Conservation (phyloP, 2,113 vertebrate genomes). For the Neofelis nebulosa region DNA sequence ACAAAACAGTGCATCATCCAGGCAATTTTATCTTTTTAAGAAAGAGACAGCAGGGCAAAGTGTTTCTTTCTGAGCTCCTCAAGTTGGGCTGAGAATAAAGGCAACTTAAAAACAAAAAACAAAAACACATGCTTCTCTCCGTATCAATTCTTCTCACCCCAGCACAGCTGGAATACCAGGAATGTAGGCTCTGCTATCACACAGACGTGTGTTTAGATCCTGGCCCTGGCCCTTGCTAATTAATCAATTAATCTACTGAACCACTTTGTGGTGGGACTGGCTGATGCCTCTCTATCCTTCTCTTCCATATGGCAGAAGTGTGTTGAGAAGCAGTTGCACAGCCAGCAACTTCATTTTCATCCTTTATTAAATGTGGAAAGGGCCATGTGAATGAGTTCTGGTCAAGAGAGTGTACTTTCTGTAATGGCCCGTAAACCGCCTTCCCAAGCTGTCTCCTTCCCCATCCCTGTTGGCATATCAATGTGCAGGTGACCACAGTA, state of each 20-base stretch:
- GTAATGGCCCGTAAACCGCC: not conserved
- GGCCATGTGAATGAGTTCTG: not conserved
- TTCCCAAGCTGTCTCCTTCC: not conserved
- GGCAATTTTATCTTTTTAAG: slow-evolving; percentile 18
- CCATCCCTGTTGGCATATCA: not conserved
- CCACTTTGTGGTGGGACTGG: not conserved
- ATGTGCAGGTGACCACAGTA: not conserved
- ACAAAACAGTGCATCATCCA: not conserved
- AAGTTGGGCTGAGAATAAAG: slow-evolving; percentile 8
- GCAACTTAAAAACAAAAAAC: not conserved
- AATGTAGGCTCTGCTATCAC: not conserved
- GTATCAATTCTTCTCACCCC: not conserved
- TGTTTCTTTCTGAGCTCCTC: not conserved
- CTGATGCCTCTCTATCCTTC: not conserved
- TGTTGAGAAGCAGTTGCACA: not conserved
- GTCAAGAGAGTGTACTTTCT: not conserved
- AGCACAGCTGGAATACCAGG: not conserved
- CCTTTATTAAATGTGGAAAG: slow-evolving; percentile 7
- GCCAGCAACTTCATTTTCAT: not conserved
- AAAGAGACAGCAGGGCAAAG: not conserved
- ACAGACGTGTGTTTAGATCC: not conserved
- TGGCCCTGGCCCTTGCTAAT: not conserved
- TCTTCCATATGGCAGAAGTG: not conserved
- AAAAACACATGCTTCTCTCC: not conserved
- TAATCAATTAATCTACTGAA: not conserved